Base-by-base conservation (phyloP, 2,113 vertebrate species). In the Willisornis vidua region DNA sequence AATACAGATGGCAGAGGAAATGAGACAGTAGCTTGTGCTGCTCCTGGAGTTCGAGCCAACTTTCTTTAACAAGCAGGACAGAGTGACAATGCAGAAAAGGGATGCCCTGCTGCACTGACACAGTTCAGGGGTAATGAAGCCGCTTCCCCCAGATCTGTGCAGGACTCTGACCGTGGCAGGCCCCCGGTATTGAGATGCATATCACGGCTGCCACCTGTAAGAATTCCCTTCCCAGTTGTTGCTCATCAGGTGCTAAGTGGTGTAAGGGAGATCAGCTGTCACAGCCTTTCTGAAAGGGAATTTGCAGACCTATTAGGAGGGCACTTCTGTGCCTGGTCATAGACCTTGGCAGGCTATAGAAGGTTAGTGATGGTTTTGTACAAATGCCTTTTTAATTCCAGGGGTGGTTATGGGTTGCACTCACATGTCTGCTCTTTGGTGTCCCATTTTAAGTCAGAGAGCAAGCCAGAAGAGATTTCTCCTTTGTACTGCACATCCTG, bases 1-100 rank as follows among this genome's bases (percentile, higher is more conserved):
- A 84, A 26, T 51, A 33, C 48, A 90, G 48, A 77, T 68, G 70
- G 49, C 89, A 92, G 68, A 90, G 70, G 70, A 89, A 94, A 94
- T 7, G 39, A 76, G 52, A 41, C 31, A 49, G 71, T 29, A 46
- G 49, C 41, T 76, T 94, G 57, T 85, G 70, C 62, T 68, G 70
- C 89, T 87, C 5, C 28, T 66, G 59, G 76, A 48, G 65, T 67
- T 84, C 8, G 48, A 86, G 49, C 58, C 55, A 45, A 8, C 65
- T 51, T 43, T 41, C 63, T 74, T 66, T 78, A 87, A 51, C 43
- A 19, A 65, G 63, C 71, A 61, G 91, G 70, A 65, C 54, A 61
- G 48, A 48, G 55, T 5, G 45, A 79, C 1, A 5, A 3, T 54
- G 62, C 62, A 55, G 80, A 39, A 59, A 59, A 77, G n/a, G 49